These are phyloP conservation scores for Myrmecophaga tridactyla DNA, from an alignment of 2,113 vertebrate species.

Conservation along the genomic window DNA sequence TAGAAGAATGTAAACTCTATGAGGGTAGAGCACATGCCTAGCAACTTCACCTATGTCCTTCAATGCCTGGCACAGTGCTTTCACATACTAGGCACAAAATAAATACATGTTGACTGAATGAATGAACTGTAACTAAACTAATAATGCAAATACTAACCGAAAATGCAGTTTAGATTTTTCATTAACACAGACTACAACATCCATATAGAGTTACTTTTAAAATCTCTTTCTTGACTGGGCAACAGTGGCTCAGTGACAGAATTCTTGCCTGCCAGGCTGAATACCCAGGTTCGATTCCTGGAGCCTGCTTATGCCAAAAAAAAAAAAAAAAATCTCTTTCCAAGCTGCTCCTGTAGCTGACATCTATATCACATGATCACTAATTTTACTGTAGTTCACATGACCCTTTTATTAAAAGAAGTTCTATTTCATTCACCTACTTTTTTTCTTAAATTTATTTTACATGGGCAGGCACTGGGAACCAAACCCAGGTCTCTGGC, in stretches of 20 bases:
- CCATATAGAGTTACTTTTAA: neutral
- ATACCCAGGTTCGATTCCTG: no score
- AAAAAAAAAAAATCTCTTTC: neutral
- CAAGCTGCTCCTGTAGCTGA: slow-evolving; percentile 19
- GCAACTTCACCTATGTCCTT: neutral
- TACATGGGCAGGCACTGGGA: no score
- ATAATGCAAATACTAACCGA: neutral
- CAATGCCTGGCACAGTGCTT: neutral
- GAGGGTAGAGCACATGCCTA: neutral
- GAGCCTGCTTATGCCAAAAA: no score
- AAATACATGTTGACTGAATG: neutral
- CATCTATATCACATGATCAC: neutral
- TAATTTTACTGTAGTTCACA: slow-evolving; percentile 1
- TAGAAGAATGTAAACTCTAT: slow-evolving; percentile 11
- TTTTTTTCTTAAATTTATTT: slow-evolving; percentile 20
- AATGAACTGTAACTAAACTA: neutral
- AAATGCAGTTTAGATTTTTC: slow-evolving; percentile 38
- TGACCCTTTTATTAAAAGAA: neutral
- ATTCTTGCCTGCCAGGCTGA: no score
- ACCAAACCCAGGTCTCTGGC: no score
- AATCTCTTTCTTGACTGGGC: slow-evolving; percentile 23
- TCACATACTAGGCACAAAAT: neutral
- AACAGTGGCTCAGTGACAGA: no score
- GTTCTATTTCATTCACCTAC: neutral
- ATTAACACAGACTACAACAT: neutral